A percentile compares a stretch with the other conserved stretches of the same genome.
These are phyloP conservation scores for Catostylus mosaicus DNA, from an alignment of 30 jellyfish, hydroid and myxozoan genomes.

Conservation along the genomic window DNA sequence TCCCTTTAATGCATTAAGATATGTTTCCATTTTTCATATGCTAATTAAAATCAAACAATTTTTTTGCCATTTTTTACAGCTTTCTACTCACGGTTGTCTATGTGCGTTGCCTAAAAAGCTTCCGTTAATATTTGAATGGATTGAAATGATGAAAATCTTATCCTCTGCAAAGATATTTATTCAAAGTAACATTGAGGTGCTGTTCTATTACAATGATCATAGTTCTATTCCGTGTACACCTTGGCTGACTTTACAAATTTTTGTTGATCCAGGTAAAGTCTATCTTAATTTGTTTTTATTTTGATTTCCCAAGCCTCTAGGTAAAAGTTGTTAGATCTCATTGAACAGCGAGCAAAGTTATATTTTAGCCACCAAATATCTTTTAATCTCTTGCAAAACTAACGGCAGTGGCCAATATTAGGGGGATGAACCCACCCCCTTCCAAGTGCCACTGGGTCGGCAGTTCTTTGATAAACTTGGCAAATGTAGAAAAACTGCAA, in stretches of 20 bases:
- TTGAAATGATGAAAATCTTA: slow-evolving; percentile 18
- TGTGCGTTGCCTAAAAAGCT: not conserved
- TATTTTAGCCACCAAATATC: too few species aligned
- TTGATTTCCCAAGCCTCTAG: too few species aligned
- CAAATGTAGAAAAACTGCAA: too few species aligned
- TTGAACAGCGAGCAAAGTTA: too few species aligned
- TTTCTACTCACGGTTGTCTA: slow-evolving; percentile 25
- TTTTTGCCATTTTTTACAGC: slow-evolving; percentile 3
- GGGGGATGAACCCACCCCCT: too few species aligned
- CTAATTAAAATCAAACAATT: too few species aligned
- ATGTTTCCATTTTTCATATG: not conserved
- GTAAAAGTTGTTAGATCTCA: too few species aligned
- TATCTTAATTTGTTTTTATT: too few species aligned
- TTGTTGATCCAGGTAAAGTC: slow-evolving; percentile 20
- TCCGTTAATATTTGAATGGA: slow-evolving; percentile 35
- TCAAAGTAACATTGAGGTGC: not conserved
- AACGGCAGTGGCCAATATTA: too few species aligned
- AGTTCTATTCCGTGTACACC: not conserved
- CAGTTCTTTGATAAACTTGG: too few species aligned
- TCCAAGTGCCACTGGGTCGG: too few species aligned
- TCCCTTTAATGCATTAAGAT: not conserved
- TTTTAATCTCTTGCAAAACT: too few species aligned
- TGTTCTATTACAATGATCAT: not conserved
- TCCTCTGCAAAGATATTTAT: not conserved
- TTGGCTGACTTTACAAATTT: not conserved